Evolutionary conservation across 2,888 invertebrate genomes (phyloP), one percentile per base, ranked within the genome.

Genomic region (Trissolcus japonicus): DNA sequence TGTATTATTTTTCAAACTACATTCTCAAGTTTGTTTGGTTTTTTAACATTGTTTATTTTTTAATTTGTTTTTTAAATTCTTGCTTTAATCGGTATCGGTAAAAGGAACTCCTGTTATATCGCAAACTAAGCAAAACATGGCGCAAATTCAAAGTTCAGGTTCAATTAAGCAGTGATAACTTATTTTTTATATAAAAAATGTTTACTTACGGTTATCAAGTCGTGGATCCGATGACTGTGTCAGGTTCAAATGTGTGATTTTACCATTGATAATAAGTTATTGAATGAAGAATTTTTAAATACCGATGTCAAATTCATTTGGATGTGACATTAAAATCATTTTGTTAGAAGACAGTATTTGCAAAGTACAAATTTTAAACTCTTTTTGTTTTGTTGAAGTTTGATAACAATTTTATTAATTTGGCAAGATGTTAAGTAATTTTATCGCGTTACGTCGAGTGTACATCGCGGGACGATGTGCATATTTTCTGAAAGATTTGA

Each of bases 101-200:
- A 60, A 48, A 48, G 25, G n/a, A 61, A 55, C 7, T 40, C 50
- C 60, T 71, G 25, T 48, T 7, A 19, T 66, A 56, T 56, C 55
- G 19, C 19, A 54, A 43, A 19, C 16, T 56, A 25, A 54, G 35
- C 29, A 9, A 61, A 72, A 54, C 21, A 60, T 66, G 65, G 60
- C 65, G 66, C 40, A 60, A 66, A 65, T 73, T 60, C 73, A 60
- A 65, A 73, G 65, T 73, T 65, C 72, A 65, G 50, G 59, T 35
- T 55, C 19, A 29, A 51, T 17, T 43, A 62, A n/a, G n/a, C 21
- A 50, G 50, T 29, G 50, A 51, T 25, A 25, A 25, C 25, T 43
- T 29, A 6, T 61, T 48, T 40, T n/a, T 50, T 50, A 1, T 14
- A 51, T 29, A 14, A 29, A 40, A 4, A 46, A 57, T 21, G 16